Evolutionary conservation across 1,140 invertebrate species (phyloP), one percentile per base, ranked within the genome.

Genomic region (Uloborus diversus): DNA sequence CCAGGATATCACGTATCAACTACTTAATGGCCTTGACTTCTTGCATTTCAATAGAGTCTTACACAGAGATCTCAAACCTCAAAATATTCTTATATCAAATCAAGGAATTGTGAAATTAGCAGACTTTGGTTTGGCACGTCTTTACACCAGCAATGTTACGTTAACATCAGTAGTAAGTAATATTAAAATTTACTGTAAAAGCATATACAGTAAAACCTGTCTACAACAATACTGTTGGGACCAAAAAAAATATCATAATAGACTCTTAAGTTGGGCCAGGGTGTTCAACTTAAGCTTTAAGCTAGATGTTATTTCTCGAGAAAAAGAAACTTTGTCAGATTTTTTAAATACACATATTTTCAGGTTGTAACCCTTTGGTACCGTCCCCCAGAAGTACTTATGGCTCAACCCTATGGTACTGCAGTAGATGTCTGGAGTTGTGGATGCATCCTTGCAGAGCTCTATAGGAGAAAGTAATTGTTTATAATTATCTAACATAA

Each of bases 281-380:
- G n/a, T n/a, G n/a, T n/a, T n/a, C n/a, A n/a, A n/a, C n/a, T n/a
- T n/a, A n/a, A n/a, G n/a, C n/a, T n/a, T n/a, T n/a, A n/a, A n/a
- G n/a, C n/a, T n/a, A n/a, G n/a, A n/a, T n/a, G n/a, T n/a, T n/a
- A n/a, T n/a, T n/a, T n/a, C n/a, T n/a, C n/a, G n/a, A n/a, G n/a
- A n/a, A n/a, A n/a, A n/a, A n/a, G n/a, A n/a, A n/a, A n/a, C n/a
- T n/a, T n/a, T 20, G 1, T 2, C 28, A 61, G 32, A 61, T 32
- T 11, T 65, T 42, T 1, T 42, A 42, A 17, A 27, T 51, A 30
- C 56, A n/a, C n/a, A n/a, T n/a, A n/a, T 99, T 98, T 86, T 79
- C 85, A 96, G 94, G 94, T 98, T 68, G 97, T 99, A n/a, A 99
- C 97, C 0, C 87, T 99, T n/a, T 99, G 96, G 96, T 99, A 99